Base-by-base conservation (phyloP, 2,797 vertebrate species). In the Amphiprion clarkii region DNA sequence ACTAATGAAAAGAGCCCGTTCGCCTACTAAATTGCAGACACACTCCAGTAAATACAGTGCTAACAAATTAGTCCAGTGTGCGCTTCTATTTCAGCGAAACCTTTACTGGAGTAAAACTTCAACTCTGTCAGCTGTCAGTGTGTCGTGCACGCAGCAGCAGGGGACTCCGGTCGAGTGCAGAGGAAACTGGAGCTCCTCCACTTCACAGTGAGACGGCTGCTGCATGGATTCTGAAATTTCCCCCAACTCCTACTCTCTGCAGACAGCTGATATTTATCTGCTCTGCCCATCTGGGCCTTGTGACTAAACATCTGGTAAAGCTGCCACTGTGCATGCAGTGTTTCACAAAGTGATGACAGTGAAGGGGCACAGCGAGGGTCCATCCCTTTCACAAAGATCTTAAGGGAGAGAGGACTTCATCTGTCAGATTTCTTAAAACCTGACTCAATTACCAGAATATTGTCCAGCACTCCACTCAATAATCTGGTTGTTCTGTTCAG, bases 201-300 rank as follows among this genome's bases (percentile, higher is more conserved):
- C 42, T 17, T 75, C 76, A 59, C 74, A 77, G 76, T 19, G 63
- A 86, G 62, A 83, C 39, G 53, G 74, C 61, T n/a, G 27, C 78
- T 57, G 51, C 71, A 83, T 81, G 80, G 74, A 86, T 85, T 82
- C 61, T 53, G 73, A 79, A 79, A 49, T 75, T 62, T 56, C 77
- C 65, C 71, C 58, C 0, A 75, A 74, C 76, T 70, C 78, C 60
- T 11, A n/a, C 77, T 87, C 82, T 82, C 85, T 63, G 67, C 76
- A 84, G 84, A 90, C 87, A 87, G 90, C 87, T 91, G 87, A 93
- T 93, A 88, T 92, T 92, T 92, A 84, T 92, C 83, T 85, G 81
- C 80, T 87, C 79, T 69, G 80, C 84, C 89, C 92, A 91, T 93
- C 90, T 92, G 92, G 91, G 78, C 86, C 80, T 66, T 75, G 76